Base-by-base conservation (phyloP, 2,888 invertebrate species). In the Macaria liturata region DNA sequence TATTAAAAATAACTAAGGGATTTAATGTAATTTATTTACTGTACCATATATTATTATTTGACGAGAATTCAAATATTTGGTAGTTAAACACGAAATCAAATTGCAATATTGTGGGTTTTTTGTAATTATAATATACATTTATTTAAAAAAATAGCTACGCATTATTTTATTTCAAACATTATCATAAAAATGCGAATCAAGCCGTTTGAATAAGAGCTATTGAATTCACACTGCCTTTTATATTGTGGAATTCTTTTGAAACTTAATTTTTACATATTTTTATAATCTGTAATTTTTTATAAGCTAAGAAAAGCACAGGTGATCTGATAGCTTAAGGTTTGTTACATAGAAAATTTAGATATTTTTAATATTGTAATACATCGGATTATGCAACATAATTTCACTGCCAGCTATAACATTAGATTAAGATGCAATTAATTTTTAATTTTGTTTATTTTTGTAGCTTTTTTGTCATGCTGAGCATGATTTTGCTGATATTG, bases 1-100 rank as follows among this genome's bases (percentile, higher is more conserved):
- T 84, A 85, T 76, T 78, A 74, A 71, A 64, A 64, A 7, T 61
- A 51, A 45, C 46, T 32, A 31, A 32, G 1, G 9, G n/a, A 30
- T 37, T 37, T 37, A 47, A 4, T 30, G 4, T 51, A 30, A 37
- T 45, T 44, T 34, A 37, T 34, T 49, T 42, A n/a, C 9, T n/a
- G n/a, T 49, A 51, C 2, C 20, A 31, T 40, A 46, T 9, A 42
- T 42, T 44, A 51, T 42, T 42, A 44, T 37, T 47, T 9, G 6
- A 37, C 4, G n/a, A 32, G 4, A 34, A 54, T 40, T 48, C 57
- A 44, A 58, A 53, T 49, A 57, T 20, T 42, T 42, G 4, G 5
- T 42, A 8, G 42, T 42, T n/a, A 42, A 42, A n/a, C 9, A 42
- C n/a, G 4, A 8, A n/a, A n/a, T 8, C 8, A 42, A 8, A 42